Base-by-base conservation (phyloP, 2,888 invertebrate species). In the Cryptocephalus moraei region DNA sequence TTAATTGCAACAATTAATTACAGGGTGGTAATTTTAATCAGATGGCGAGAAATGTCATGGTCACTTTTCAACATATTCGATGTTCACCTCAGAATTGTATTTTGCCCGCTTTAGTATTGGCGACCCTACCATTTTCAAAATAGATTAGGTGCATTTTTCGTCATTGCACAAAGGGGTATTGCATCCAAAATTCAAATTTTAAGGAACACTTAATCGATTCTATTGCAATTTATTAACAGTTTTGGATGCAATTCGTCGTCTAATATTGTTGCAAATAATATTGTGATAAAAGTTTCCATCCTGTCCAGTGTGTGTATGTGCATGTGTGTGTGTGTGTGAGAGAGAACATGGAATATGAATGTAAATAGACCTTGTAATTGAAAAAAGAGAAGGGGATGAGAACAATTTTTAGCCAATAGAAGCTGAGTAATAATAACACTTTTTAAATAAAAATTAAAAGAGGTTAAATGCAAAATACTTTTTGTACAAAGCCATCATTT, bases 401-500 rank as follows among this genome's bases (percentile, higher is more conserved):
- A 48, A 47, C 2, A 36, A 40, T 22, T 43, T 52, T 44, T 56
- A 58, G 52, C 52, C 49, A 53, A 55, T 58, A 56, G 56, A 51
- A 49, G 54, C 52, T 42, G 53, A 55, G 56, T 58, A 56, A 54
- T 52, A 56, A 51, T 46, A 52, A 40, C 43, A 56, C 51, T 11
- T 11, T 36, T 36, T 12, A 11, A 47, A 46, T 56, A 56, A 53
- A 48, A 54, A 56, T 53, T 59, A 22, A 22, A 22, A 22, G 22
- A 4, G 22, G 6, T 22, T 22, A 22, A 22, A 22, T 6, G 22
- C 22, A 22, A 22, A 22, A 22, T 22, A 22, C 22, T 57, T 60
- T 59, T 60, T 63, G 61, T 63, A 62, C 60, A 62, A 59, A 62
- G 57, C 58, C 58, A 60, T 56, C 54, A 53, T 59, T 60, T 60